Percentiles rank a stretch among this genome's conserved stretches.
These are phyloP conservation scores for Conistra vaccinii DNA, from an alignment of 2,888 invertebrate species.

Conservation along the genomic window DNA sequence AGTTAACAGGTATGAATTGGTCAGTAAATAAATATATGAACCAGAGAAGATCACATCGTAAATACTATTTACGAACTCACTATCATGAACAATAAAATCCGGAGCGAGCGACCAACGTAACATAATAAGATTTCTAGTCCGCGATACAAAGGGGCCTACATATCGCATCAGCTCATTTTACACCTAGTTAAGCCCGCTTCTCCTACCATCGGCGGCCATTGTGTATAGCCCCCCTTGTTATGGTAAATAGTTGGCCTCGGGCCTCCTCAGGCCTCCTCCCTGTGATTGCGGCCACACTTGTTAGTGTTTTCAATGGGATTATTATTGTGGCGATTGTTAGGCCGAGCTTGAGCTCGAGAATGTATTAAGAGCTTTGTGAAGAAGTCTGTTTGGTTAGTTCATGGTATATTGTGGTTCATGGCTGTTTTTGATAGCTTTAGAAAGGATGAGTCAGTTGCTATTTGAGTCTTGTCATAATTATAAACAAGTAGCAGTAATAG, in stretches of 20 bases:
- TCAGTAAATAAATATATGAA: conserved; percentile 15
- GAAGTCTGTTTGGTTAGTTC: conserved; percentile 44
- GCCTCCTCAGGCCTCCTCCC: conserved; percentile 72
- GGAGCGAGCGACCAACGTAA: conserved; percentile 24
- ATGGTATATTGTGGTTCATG: conserved; percentile 27
- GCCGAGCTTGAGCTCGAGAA: conserved; percentile 41
- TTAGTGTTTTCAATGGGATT: conserved; percentile 75
- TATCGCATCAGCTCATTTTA: conserved; percentile 78
- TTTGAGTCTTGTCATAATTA: neutral
- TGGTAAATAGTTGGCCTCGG: conserved; percentile 83
- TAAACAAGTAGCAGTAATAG: neutral
- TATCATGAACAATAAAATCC: conserved; percentile 49
- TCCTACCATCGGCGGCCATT: conserved; percentile 64
- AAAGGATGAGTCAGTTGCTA: conserved; percentile 26
- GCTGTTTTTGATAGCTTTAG: conserved; percentile 34
- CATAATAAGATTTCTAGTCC: conserved; percentile 64
- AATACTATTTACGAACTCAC: conserved; percentile 8
- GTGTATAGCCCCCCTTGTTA: conserved; percentile 81
- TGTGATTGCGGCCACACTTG: conserved; percentile 69
- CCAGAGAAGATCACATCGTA: conserved; percentile 19
- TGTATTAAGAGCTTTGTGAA: conserved; percentile 46
- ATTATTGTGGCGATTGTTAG: conserved; percentile 69
- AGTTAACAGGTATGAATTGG: conserved; percentile 2
- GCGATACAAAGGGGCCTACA: conserved; percentile 70
- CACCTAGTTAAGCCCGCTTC: conserved; percentile 84